Evolutionary conservation across 2,113 vertebrate genomes (phyloP).

Genomic region (Ciconia boyciana): DNA sequence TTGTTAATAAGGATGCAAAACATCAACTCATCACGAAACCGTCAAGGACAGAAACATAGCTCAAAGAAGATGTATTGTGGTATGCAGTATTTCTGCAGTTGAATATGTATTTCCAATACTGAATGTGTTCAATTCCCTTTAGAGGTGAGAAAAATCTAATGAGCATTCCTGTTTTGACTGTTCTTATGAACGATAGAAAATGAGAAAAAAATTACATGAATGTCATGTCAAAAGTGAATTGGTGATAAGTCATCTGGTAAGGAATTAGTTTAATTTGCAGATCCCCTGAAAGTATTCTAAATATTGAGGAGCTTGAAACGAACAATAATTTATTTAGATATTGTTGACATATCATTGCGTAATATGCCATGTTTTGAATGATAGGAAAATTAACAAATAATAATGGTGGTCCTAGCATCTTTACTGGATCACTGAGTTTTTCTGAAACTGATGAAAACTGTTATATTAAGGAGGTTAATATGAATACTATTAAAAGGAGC

Average conservation of each 20-base stretch:
- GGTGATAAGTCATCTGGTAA: background rate
- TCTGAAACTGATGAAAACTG: background rate
- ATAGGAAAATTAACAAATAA: background rate
- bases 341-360: background rate
- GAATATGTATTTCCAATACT: background rate
- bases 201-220: background rate
- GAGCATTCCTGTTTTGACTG: background rate
- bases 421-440: background rate
- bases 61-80: background rate
- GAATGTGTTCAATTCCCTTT: background rate
- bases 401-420: fast-evolving
- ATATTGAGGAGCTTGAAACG: background rate
- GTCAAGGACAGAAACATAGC: background rate
- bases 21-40: background rate
- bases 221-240: background rate
- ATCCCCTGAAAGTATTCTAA: background rate
- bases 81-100: background rate
- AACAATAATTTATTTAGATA: background rate
- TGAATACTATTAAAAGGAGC: background rate
- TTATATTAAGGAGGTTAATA: background rate
- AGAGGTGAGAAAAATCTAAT: background rate
- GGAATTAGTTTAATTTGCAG: background rate
- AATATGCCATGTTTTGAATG: background rate
- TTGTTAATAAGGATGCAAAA: background rate
- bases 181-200: background rate